Evolutionary conservation across 1,140 invertebrate species (phyloP).

Genomic region (Trachelipus rathkii): DNA sequence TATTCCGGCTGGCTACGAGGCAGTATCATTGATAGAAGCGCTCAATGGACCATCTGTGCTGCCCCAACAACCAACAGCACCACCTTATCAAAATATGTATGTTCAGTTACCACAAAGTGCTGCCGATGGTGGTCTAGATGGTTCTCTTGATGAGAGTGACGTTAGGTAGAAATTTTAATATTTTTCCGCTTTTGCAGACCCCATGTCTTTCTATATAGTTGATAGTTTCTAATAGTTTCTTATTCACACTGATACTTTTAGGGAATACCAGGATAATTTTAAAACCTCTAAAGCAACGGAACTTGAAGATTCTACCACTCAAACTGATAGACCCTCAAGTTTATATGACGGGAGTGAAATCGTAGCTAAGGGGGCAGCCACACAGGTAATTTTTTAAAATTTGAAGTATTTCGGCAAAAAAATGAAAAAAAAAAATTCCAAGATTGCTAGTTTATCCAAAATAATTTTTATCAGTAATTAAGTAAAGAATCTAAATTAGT

Average conservation of each 20-base stretch:
- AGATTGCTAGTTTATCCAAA: too few relatives aligned
- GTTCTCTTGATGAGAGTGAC: not conserved
- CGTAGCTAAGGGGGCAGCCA: not conserved
- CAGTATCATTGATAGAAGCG: slow-evolving; percentile 93
- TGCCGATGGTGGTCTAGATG: not conserved
- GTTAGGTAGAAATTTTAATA: not conserved
- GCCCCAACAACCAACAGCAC: slow-evolving; percentile 56
- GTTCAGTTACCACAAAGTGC: slow-evolving; percentile 37
- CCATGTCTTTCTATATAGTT: too few relatives aligned
- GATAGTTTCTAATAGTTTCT: too few relatives aligned
- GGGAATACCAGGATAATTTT: not conserved
- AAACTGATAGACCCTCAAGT: not conserved
- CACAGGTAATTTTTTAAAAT: not conserved
- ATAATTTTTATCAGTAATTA: too few relatives aligned
- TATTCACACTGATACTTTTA: not conserved
- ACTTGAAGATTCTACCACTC: not conserved
- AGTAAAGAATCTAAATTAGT: too few relatives aligned
- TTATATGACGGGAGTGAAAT: not conserved
- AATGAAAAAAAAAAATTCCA: too few relatives aligned
- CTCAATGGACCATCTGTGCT: slow-evolving; percentile 84
- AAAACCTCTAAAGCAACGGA: not conserved
- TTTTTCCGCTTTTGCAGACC: too few relatives aligned
- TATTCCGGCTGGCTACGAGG: slow-evolving; percentile 88
- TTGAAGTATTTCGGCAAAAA: too few relatives aligned
- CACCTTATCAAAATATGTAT: slow-evolving; percentile 44